These are phyloP conservation scores for Triplophysa tibetana DNA, from an alignment of 2,113 vertebrate species.

Conservation along the genomic window DNA sequence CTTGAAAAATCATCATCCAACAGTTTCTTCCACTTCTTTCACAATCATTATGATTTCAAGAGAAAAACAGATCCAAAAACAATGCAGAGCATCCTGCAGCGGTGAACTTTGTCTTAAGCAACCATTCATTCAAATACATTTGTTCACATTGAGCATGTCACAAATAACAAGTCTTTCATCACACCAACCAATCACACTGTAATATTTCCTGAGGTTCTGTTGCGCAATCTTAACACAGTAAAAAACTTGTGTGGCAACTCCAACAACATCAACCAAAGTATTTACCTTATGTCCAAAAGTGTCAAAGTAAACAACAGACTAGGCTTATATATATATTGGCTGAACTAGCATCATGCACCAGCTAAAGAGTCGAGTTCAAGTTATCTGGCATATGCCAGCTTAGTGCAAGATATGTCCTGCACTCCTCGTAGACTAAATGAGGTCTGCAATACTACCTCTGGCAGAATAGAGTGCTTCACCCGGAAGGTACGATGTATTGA, in stretches of 20 bases:
- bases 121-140: not conserved
- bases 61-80: too few relatives aligned
- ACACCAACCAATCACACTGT: not conserved
- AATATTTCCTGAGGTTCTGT: not conserved
- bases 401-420: not conserved
- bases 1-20: too few relatives aligned
- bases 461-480: too few relatives aligned
- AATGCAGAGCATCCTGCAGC: not conserved
- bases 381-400: not conserved
- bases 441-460: too few relatives aligned
- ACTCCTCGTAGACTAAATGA: not conserved
- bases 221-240: not conserved
- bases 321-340: not conserved
- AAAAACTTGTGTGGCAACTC: slow-evolving; percentile 6
- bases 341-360: not conserved
- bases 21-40: too few relatives aligned
- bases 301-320: not conserved
- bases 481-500: not conserved
- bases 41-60: too few relatives aligned
- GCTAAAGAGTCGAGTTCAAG: not conserved
- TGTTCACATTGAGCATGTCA: slow-evolving; percentile 5
- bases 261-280: not conserved
- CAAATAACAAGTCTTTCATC: slow-evolving; percentile 17
- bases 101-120: slow-evolving; percentile 15
- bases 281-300: not conserved